These are phyloP conservation scores for Pollenia labialis DNA, from an alignment of 2,888 invertebrate species.

Conservation along the genomic window DNA sequence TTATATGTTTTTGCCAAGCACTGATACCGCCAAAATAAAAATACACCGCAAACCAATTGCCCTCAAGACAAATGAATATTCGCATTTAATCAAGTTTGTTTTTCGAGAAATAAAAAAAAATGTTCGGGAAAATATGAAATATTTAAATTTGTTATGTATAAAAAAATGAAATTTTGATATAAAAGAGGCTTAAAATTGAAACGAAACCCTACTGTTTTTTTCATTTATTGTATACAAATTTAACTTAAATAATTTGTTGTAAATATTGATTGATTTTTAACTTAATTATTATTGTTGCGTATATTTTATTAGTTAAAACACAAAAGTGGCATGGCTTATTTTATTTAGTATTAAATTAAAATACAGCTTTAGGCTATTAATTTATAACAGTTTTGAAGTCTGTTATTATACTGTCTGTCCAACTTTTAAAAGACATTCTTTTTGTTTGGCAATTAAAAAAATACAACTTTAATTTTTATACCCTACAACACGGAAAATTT, in stretches of 20 bases:
- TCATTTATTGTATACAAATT: constrained; percentile 1
- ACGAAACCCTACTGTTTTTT: constrained; percentile 60
- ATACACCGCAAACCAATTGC: not conserved
- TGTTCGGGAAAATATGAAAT: not conserved
- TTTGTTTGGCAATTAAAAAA: constrained; percentile 46
- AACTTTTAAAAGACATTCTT: constrained; percentile 40
- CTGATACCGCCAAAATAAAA: not conserved
- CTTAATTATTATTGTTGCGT: constrained; percentile 15
- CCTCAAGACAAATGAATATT: constrained; percentile 43
- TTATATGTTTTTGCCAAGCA: constrained; percentile 11
- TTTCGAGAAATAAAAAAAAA: constrained; percentile 5
- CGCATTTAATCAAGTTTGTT: constrained; percentile 36
- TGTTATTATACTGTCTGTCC: constrained; percentile 56
- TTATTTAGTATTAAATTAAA: constrained; percentile 60
- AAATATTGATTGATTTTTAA: constrained; percentile 56
- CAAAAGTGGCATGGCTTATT: constrained; percentile 13
- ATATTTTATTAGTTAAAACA: constrained; percentile 10
- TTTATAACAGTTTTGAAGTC: constrained; percentile 44
- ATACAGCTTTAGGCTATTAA: constrained; percentile 54
- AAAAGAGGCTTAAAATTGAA: constrained; percentile 27
- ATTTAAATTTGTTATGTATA: not conserved
- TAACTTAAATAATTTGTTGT: constrained; percentile 52
- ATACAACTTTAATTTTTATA: constrained; percentile 30
- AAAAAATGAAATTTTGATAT: constrained; percentile 21
- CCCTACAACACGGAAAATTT: not conserved